Base-by-base conservation (phyloP, 1,140 invertebrate species). In the Panonychus citri region DNA sequence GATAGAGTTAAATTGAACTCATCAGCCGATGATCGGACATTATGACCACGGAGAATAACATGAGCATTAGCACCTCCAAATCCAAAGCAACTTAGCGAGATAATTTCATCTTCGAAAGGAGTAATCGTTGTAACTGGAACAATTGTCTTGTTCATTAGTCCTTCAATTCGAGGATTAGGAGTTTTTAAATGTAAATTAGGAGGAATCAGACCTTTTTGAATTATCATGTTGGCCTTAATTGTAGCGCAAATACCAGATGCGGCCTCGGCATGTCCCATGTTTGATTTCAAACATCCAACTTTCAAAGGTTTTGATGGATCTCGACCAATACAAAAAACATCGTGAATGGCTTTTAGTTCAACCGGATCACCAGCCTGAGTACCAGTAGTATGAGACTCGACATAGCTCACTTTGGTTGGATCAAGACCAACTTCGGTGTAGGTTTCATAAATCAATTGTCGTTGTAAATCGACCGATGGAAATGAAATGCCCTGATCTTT, bases 61-160 rank as follows among this genome's bases (percentile, higher is more conserved):
- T 96, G 91, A n/a, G 85, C 88, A 72, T 97, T 97, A 25, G 89
- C 85, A 51, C 93, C 93, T 56, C 93, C 93, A 72, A 96, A 96
- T 24, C 93, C 93, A 70, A 97, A 97, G 3, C 87, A 94, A 70
- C 95, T 97, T 1, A 96, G 65, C 7, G 78, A 90, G 39, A 85
- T 78, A 25, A 86, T 71, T n/a, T 85, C 86, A 25, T 86, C 85
- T 30, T 82, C 80, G 80, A 84, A 60, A 4, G 61, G 60, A 21
- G 52, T 59, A 24, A 48, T 52, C 3, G 63, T 50, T 24, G 39
- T 55, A 10, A 66, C 60, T 40, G 81, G 78, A 73, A 85, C 78
- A 3, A 96, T 74, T 30, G 81, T 72, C 0, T 90, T 91, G 66
- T 95, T 85, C 34, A 67, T 3, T 12, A 64, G 39, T 12, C 74